phyloP scores from a whole-genome alignment of 2,888 invertebrate genomes.

The Malthinus flaveolus region DNA sequence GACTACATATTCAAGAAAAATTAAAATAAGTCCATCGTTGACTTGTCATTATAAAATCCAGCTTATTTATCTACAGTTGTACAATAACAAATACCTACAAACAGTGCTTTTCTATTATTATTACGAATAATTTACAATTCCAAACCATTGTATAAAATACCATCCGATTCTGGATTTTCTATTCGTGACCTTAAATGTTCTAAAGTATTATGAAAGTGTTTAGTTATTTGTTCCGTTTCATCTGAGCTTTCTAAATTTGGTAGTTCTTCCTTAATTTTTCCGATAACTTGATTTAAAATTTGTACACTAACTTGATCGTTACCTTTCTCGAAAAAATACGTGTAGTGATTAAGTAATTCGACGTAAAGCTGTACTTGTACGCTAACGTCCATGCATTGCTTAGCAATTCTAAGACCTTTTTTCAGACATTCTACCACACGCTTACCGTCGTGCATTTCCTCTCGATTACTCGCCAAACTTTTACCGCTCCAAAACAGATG shows the following conservation, averaged over 20 bases:
- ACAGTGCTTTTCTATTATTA: slow-evolving; percentile 1
- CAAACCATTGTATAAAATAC: slow-evolving; percentile 67
- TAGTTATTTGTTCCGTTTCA: slow-evolving; percentile 95
- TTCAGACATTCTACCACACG: slow-evolving; percentile 93
- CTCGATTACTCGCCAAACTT: slow-evolving; percentile 51
- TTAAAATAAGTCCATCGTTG: slow-evolving; percentile 5
- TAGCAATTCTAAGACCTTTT: slow-evolving; percentile 92
- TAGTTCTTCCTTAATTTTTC: slow-evolving; percentile 90
- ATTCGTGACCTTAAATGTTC: slow-evolving; percentile 75
- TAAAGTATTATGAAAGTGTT: slow-evolving; percentile 90
- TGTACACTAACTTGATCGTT: slow-evolving; percentile 53
- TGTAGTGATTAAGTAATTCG: slow-evolving; percentile 91
- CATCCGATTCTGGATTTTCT: slow-evolving; percentile 66
- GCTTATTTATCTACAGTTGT: slow-evolving; percentile 3
- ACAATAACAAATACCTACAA: slow-evolving; percentile 3
- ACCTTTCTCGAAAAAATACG: slow-evolving; percentile 90
- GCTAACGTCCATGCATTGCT: slow-evolving; percentile 96
- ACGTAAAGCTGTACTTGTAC: slow-evolving; percentile 96
- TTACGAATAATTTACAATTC: slow-evolving; percentile 51
- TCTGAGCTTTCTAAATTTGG: slow-evolving; percentile 93
- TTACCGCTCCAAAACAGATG: slow-evolving; percentile 97
- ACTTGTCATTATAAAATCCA: slow-evolving; percentile 5
- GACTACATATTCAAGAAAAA: neutral
- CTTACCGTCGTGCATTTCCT: slow-evolving; percentile 83
- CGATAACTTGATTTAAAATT: slow-evolving; percentile 72